phyloP scores from a whole-genome alignment of 2,113 vertebrate genomes.

The Butorides virescens region DNA sequence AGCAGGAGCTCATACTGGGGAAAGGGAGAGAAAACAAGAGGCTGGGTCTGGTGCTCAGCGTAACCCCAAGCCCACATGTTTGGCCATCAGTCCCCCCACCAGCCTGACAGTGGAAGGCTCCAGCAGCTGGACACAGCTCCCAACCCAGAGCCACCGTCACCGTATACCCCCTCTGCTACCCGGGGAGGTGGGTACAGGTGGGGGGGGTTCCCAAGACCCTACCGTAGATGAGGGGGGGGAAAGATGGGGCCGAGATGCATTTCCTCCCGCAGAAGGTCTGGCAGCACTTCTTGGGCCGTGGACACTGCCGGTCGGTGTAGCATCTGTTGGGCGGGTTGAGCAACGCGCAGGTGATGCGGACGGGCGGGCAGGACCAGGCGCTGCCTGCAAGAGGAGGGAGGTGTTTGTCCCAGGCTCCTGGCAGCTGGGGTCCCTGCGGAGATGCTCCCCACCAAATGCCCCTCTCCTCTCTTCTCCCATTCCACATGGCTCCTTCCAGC shows the following conservation, averaged over 20 bases:
- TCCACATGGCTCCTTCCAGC: neutral
- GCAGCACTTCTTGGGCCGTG: neutral
- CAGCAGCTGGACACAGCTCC: neutral
- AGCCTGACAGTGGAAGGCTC: neutral
- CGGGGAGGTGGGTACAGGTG: fast-evolving
- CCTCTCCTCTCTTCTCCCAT: neutral
- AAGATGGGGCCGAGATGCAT: fast-evolving
- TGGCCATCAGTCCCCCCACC: neutral
- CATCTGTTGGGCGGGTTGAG: fast-evolving
- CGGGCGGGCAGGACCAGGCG: neutral
- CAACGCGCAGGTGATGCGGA: fast-evolving
- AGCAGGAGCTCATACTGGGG: neutral
- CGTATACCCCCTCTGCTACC: fast-evolving
- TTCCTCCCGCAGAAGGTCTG: fast-evolving
- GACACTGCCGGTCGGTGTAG: fast-evolving
- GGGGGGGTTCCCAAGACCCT: neutral
- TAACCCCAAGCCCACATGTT: fast-evolving
- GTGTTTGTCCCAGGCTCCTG: neutral
- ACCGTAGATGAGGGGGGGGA: fast-evolving
- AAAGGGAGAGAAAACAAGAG: neutral
- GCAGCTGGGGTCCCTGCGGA: too few species aligned
- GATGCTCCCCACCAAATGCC: neutral
- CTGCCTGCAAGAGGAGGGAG: neutral
- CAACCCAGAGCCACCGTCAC: neutral
- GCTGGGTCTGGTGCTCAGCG: neutral